Percentiles rank a stretch among this genome's conserved stretches.
Evolutionary conservation across 2,888 invertebrate genomes (phyloP).

Genomic region (Oscheius myriophilus): DNA sequence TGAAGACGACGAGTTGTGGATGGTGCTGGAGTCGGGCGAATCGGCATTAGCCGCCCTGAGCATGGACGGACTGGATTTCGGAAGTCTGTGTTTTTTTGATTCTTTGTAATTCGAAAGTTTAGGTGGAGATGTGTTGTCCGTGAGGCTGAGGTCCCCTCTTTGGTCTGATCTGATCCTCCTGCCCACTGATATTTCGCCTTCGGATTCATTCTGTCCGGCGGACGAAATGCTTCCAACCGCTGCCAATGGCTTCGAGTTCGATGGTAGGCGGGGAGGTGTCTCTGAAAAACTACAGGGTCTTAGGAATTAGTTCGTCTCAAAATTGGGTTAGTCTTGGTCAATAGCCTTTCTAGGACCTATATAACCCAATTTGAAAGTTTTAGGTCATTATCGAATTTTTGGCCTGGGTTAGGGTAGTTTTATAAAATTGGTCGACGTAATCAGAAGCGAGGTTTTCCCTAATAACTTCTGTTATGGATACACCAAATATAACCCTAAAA

Average conservation of each 20-base stretch:
- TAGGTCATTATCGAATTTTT: no score
- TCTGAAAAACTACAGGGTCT: background rate
- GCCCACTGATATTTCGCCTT: conserved; percentile 25
- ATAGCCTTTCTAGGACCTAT: no score
- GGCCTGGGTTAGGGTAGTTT: no score
- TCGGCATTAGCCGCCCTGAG: conserved; percentile 79
- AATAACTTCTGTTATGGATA: no score
- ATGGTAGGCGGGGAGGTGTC: conserved; percentile 23
- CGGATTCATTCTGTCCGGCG: conserved; percentile 27
- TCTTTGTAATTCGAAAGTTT: background rate
- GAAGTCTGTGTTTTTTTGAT: background rate
- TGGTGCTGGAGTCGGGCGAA: conserved; percentile 89
- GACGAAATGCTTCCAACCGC: conserved; percentile 35
- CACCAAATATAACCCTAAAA: no score
- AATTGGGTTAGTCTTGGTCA: no score
- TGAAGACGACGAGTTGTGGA: conserved; percentile 85
- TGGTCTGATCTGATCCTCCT: conserved; percentile 49
- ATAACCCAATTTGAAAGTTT: no score
- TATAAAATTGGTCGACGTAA: no score
- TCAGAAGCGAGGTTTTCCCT: no score
- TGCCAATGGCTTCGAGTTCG: conserved; percentile 41
- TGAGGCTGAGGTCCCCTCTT: conserved; percentile 49
- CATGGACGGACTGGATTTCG: conserved; percentile 70
- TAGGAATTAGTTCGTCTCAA: no score
- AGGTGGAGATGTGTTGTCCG: conserved; percentile 43